Evolutionary conservation across 2,113 vertebrate species (phyloP), one percentile per base, ranked within the genome.

Genomic region (Alosa alosa): DNA sequence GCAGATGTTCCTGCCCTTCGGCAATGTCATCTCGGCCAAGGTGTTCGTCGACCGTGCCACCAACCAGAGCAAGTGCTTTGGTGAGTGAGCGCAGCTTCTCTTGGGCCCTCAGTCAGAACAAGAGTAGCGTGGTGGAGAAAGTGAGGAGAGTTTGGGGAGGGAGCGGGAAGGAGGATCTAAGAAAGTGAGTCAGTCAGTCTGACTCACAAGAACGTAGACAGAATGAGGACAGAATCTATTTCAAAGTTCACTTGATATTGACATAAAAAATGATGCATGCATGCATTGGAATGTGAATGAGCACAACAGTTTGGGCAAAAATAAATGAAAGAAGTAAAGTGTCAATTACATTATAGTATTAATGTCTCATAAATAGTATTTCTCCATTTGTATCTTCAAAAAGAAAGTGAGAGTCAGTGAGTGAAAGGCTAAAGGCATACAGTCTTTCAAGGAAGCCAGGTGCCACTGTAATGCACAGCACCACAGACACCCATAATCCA

Each of bases 41-140:
- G 98, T 99, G 90, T 99, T 99, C 85, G 97, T 99, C 20, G 98
- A 99, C 93, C 95, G 98, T 0, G 98, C 98, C 90, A 99, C 98
- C 92, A 99, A 99, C 94, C 98, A 99, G 95, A 99, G 98, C 95
- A 99, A 99, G 95, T 99, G 98, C 94, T 99, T 99, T 84, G 98
- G 98, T 99, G 93, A 94, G 97, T n/a, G 36, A 7, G 46, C 85
- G 82, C 20, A 57, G 20, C 20, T 4, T 7, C n/a, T n/a, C 7
- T 44, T 44, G 41, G n/a, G 60, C 60, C 7, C 57, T 8, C 7
- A 64, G 47, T 49, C 47, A 49, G 47, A 49, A 10, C 47, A 2
- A 49, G 47, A 49, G 9, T 49, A 44, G 41, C 1, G 41, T 4
- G 41, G 41, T 44, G 41, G 41, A 44, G 47, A 49, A 49, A 49